Evolutionary conservation across 1,140 invertebrate species (phyloP).

Genomic region (Drosophila takahashii): DNA sequence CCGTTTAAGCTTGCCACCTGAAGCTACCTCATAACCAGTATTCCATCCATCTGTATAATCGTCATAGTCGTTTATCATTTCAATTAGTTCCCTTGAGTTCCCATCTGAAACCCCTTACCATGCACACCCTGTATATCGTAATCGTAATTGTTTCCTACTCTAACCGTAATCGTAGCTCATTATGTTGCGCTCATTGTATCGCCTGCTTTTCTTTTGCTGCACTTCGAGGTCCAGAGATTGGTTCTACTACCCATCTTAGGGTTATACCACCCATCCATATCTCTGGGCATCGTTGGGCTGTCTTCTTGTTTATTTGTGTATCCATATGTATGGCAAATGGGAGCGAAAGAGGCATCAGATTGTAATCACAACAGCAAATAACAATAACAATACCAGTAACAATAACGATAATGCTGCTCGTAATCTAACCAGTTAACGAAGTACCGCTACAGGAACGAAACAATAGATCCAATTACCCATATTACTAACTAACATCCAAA

Average conservation of each 20-base stretch:
- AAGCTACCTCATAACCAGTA: constrained; percentile 18
- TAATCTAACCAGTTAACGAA: constrained; percentile 41
- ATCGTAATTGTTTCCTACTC: constrained; percentile 32
- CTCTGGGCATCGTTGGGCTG: constrained; percentile 9
- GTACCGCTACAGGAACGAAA: constrained; percentile 34
- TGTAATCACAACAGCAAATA: constrained; percentile 69
- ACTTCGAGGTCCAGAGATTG: constrained; percentile 6
- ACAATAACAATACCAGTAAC: constrained; percentile 42
- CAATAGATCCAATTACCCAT: constrained; percentile 48
- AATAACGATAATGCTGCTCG: constrained; percentile 47
- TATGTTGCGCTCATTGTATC: constrained; percentile 45
- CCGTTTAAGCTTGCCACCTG: constrained; percentile 1
- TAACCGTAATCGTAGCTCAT: constrained; percentile 44
- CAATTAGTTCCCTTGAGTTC: constrained; percentile 24
- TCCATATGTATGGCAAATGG: constrained; percentile 83
- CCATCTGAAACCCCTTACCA: constrained; percentile 6
- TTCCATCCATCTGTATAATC: constrained; percentile 10
- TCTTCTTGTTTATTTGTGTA: constrained; percentile 59
- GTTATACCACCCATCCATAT: neutral
- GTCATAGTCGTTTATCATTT: constrained; percentile 11
- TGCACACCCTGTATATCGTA: constrained; percentile 31
- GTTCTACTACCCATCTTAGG: neutral
- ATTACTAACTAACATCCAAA: constrained; percentile 52
- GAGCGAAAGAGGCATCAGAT: constrained; percentile 84
- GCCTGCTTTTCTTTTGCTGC: constrained; percentile 51